Evolutionary conservation across 2,888 invertebrate genomes (phyloP).

Genomic region (Xestia rhomboidea): DNA sequence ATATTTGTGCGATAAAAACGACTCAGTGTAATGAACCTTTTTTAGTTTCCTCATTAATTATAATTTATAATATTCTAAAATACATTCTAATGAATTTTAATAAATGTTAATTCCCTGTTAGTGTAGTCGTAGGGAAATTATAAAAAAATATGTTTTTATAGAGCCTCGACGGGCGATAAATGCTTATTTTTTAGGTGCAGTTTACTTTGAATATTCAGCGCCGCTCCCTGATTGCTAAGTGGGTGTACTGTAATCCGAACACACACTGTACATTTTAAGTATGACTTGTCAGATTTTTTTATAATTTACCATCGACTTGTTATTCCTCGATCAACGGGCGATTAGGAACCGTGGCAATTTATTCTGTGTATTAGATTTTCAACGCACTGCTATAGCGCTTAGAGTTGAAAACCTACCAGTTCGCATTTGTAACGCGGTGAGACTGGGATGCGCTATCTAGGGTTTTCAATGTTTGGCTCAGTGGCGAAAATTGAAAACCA

Average conservation of each 20-base stretch:
- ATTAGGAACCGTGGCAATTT: background rate
- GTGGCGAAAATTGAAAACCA: background rate
- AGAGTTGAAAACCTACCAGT: background rate
- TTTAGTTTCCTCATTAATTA: background rate
- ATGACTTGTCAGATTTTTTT: background rate
- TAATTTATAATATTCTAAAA: slow-evolving; percentile 3
- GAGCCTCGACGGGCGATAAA: background rate
- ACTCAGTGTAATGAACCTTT: background rate
- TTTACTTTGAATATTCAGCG: background rate
- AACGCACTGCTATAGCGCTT: background rate
- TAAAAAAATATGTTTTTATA: background rate
- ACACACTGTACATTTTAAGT: too few relatives aligned
- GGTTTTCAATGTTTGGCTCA: background rate
- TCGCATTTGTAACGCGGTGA: background rate
- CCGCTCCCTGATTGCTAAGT: background rate
- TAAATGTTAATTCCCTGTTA: slow-evolving; percentile 53
- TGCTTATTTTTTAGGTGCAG: background rate
- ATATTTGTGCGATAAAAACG: slow-evolving; percentile 1
- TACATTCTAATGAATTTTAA: slow-evolving; percentile 22
- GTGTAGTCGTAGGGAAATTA: slow-evolving; percentile 32
- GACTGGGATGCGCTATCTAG: background rate
- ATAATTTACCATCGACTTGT: slow-evolving; percentile 21
- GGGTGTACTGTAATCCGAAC: background rate
- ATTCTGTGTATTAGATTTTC: background rate
- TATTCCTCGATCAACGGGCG: background rate